Evolutionary conservation across 92 coral and sea anemone species (phyloP), one percentile per base, ranked within the genome.

Genomic region (Zoanthus sansibaricus): DNA sequence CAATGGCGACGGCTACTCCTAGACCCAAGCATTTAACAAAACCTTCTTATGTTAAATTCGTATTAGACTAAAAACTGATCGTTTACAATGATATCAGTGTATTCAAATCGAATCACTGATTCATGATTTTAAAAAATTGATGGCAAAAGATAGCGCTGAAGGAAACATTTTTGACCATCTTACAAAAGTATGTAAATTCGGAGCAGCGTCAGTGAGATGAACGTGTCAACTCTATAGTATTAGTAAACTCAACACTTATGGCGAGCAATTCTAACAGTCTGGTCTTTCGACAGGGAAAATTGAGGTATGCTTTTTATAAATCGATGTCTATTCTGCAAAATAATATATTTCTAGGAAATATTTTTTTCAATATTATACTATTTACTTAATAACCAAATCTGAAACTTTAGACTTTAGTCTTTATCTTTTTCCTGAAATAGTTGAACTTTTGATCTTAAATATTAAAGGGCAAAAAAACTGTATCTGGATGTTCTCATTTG

Each of bases 1-100:
- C 64, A 79, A 79, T 79, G 84, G 85, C 13, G 75, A 79, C 73
- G 20, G 33, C 46, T 21, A 47, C 44, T 54, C 79, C 61, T 21
- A 75, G 64, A 75, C 79, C n/a, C 18, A 17, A 52, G 66, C 13
- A 48, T 20, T 74, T 66, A 62, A 80, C 84, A 45, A 42, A n/a
- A 47, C 75, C 56, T 42, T 56, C 46, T 49, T n/a, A 66, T 58
- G 61, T 67, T 48, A 13, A 25, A 80, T 30, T 61, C 33, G 51
- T 18, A 62, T 12, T 42, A 32, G 61, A 66, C 20, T 16, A 44
- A 80, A 80, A 46, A 80, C 66, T 66, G 5, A 10, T 59, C 75
- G 16, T 42, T 7, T 20, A n/a, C 75, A 17, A 10, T 66, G 18
- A 5, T 44, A 7, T 78, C 12, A 33, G 21, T 79, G 20, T 15